A percentile compares a stretch with the other conserved stretches of the same genome.
phyloP scores from a whole-genome alignment of 2,797 vertebrate species.

The Zalophus californianus region DNA sequence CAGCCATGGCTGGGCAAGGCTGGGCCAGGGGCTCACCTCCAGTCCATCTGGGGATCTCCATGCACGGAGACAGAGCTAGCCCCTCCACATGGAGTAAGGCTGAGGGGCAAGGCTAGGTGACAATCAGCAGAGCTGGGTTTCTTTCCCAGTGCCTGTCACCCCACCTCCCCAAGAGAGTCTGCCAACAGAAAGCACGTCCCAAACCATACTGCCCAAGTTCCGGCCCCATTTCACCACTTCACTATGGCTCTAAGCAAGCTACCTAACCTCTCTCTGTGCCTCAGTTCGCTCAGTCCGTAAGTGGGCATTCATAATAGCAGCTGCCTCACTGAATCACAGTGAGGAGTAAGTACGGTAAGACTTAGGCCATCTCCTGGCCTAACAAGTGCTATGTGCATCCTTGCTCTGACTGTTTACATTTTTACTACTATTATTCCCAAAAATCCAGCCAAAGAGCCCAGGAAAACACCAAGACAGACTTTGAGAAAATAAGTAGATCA shows the following conservation, averaged over 20 bases:
- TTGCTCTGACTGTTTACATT: neutral
- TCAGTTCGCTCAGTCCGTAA: neutral
- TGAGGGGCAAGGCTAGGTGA: neutral
- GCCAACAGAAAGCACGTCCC: neutral
- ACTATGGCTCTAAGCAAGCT: neutral
- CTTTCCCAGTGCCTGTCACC: neutral
- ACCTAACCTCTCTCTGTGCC: neutral
- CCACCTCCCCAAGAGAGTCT: neutral
- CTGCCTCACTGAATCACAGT: neutral
- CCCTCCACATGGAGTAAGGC: rapidly evolving
- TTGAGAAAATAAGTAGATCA: neutral
- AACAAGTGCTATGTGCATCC: neutral
- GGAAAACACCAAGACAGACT: neutral
- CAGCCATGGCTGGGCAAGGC: neutral
- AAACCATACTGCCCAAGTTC: neutral
- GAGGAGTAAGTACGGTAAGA: neutral
- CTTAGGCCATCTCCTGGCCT: rapidly evolving
- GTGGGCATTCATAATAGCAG: neutral
- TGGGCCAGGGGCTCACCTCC: neutral
- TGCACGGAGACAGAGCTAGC: neutral
- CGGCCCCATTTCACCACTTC: neutral
- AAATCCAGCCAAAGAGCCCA: neutral
- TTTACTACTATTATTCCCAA: neutral
- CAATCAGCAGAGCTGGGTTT: neutral
- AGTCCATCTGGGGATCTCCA: neutral